Base-by-base conservation (phyloP, 2,888 invertebrate genomes). In the Lochmaea capreae region DNA sequence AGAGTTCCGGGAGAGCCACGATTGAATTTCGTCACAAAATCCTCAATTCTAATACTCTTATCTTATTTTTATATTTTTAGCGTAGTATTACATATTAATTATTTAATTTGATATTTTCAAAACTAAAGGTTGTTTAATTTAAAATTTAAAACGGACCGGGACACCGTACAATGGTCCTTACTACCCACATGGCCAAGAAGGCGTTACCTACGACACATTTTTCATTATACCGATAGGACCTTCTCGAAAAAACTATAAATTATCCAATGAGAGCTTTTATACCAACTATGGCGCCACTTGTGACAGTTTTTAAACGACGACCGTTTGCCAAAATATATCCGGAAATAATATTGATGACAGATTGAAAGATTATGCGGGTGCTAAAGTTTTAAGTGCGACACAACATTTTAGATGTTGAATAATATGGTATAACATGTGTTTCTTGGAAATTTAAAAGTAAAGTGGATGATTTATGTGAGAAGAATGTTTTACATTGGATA, bases 121-220 rank as follows among this genome's bases (percentile, higher is more conserved):
- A 46, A 46, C 14, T 46, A 46, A 1, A 43, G 43, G 11, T 63
- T 42, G 22, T 18, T 11, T 42, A 42, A 43, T 46, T 63, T 39
- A 39, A 67, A 59, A 67, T 59, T 26, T 26, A 22, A 67, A 59
- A 67, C 11, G 6, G 14, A 16, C 33, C 42, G 66, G 16, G 3
- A 33, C n/a, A 39, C 14, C 11, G 6, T 46, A 61, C 49, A 68
- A 72, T 68, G 66, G 58, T 63, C 67, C 58, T 22, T 68, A 70
- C 71, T 72, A 58, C 67, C 72, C 66, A 68, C 72, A 69, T 66
- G 70, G 68, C 62, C 69, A 67, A 65, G 65, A 75, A 72, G 77
- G 77, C 77, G 77, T 77, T 76, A 71, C 77, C 42, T 10, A 62
- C 65, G 58, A 68, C 74, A 68, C 70, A 76, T 76, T 70, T 54